phyloP scores from a whole-genome alignment of 1,140 invertebrate species.

The Panonychus citri region DNA sequence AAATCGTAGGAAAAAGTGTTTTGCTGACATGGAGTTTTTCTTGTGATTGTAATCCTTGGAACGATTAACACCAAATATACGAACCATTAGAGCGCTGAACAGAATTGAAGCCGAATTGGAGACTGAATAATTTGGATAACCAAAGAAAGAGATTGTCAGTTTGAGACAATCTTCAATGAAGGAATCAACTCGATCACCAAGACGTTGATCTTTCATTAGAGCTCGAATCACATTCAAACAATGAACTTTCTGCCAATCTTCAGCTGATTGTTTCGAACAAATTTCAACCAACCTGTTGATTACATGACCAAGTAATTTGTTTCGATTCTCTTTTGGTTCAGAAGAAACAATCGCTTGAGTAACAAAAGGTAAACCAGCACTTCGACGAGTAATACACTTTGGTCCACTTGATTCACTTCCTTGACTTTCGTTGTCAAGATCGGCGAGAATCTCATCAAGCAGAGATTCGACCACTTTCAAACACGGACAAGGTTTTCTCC shows the following conservation, averaged over 20 bases:
- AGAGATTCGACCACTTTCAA: slow-evolving; percentile 20
- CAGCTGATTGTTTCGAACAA: not conserved
- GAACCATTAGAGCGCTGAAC: slow-evolving; percentile 53
- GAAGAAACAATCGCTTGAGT: slow-evolving; percentile 38
- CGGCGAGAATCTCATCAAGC: slow-evolving; percentile 42
- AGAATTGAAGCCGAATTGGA: slow-evolving; percentile 66
- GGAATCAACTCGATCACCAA: slow-evolving; percentile 42
- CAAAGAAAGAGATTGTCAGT: not conserved
- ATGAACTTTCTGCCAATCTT: slow-evolving; percentile 29
- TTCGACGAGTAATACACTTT: slow-evolving; percentile 39
- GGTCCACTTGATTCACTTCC: not conserved
- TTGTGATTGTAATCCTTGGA: slow-evolving; percentile 37
- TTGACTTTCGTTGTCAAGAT: slow-evolving; percentile 23
- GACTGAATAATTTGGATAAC: slow-evolving; percentile 12
- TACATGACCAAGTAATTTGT: not conserved
- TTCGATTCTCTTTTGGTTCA: not conserved
- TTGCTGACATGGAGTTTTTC: slow-evolving; percentile 41
- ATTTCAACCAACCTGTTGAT: slow-evolving; percentile 1
- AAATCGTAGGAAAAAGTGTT: slow-evolving; percentile 62
- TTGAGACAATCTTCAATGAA: slow-evolving; percentile 29
- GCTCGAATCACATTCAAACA: slow-evolving; percentile 60
- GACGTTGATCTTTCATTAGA: slow-evolving; percentile 44
- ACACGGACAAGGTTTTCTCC: slow-evolving; percentile 28
- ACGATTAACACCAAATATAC: slow-evolving; percentile 70
- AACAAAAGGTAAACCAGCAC: slow-evolving; percentile 74